Conservation (phyloP, 2,888 invertebrate species). For the Drosophila prolongata region DNA sequence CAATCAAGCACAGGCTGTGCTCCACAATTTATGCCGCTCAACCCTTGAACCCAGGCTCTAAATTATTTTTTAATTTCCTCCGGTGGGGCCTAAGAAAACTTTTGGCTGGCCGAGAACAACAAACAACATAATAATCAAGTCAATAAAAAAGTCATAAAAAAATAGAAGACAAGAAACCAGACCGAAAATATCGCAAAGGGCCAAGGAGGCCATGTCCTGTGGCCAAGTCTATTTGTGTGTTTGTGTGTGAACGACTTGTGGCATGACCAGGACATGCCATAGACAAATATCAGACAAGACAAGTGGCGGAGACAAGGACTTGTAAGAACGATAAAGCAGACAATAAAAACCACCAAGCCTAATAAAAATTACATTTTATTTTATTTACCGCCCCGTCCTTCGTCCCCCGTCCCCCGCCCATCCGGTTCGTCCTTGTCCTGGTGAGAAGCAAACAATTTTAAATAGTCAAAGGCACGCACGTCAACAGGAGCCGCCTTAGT, state of each 20-base stretch:
- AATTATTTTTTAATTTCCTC: constrained; percentile 79
- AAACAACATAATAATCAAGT: constrained; percentile 80
- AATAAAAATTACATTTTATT: constrained; percentile 80
- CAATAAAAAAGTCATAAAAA: constrained; percentile 80
- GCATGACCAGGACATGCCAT: constrained; percentile 68
- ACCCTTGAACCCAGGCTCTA: constrained; percentile 60
- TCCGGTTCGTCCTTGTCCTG: constrained; percentile 20
- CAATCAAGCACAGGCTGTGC: constrained; percentile 69
- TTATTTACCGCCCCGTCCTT: constrained; percentile 50
- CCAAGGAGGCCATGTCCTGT: constrained; percentile 51
- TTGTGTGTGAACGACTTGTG: constrained; percentile 53
- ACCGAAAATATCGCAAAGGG: constrained; percentile 62
- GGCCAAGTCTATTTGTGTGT: constrained; percentile 59
- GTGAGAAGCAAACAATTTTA: constrained; percentile 61
- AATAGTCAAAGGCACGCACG: constrained; percentile 64
- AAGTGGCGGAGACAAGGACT: constrained; percentile 60
- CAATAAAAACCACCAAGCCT: constrained; percentile 79
- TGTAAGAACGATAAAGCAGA: constrained; percentile 77
- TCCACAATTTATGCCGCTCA: constrained; percentile 66
- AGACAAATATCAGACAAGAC: constrained; percentile 78
- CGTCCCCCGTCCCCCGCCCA: constrained; percentile 22
- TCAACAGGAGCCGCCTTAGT: constrained; percentile 52
- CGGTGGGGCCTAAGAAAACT: constrained; percentile 60
- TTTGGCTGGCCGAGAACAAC: constrained; percentile 65
- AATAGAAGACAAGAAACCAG: constrained; percentile 32